Evolutionary conservation across 1,140 invertebrate genomes (phyloP), one percentile per base, ranked within the genome.

Genomic region (Anoplolepis gracilipes): DNA sequence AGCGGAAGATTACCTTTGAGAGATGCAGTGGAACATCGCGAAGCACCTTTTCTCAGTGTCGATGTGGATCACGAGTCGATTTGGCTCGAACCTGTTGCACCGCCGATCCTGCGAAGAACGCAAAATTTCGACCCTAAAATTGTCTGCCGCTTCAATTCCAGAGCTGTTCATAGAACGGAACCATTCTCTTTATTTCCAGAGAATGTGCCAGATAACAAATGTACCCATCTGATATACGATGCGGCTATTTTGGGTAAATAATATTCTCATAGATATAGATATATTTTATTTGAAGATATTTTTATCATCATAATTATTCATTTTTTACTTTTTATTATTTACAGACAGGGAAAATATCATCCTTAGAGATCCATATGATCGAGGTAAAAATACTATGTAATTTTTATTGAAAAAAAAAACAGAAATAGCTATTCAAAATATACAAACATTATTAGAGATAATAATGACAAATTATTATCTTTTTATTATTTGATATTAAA

Each of bases 151-250:
- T 93, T 97, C 39, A 95, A 97, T 90, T 96, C 96, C 0, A 96
- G 95, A 94, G 95, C 97, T 1, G 95, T 96, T 5, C 96, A 97
- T 89, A 95, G 97, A 16, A 95, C 95, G 33, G 96, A 96, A 42
- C 97, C 97, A 0, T 95, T 97, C 69, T 95, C 96, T 1, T 97
- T 98, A 90, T 96, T 95, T 10, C 95, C 95, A 8, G 94, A 96
- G n/a, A 95, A 97, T 76, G 94, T 98, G 7, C 96, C 98, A 55
- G 96, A 97, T 0, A 94, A 95, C 85, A 96, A 96, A 46, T 98
- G 98, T 94, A 97, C 97, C 6, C 98, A 98, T 92, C 93, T 98
- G 10, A 96, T 98, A 75, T 98, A 98, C 91, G 96, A 97, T 10
- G 98, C 97, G 88, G 97, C 97, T 1, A 96, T 96, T 11, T 87